phyloP scores from a whole-genome alignment of 2,888 invertebrate species.

The Euclidia mi region DNA sequence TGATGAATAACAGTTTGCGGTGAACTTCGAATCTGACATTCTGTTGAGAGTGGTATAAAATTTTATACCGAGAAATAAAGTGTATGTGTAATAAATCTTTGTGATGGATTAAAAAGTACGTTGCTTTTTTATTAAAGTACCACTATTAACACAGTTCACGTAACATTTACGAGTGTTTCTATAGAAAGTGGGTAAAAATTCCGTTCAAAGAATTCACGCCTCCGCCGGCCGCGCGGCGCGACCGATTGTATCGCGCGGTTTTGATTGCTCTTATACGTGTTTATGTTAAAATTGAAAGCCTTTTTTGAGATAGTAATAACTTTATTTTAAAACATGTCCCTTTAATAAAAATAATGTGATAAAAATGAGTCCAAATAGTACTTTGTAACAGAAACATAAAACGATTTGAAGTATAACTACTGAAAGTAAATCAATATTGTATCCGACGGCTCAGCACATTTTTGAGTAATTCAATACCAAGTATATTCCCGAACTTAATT shows the following conservation, averaged over 20 bases:
- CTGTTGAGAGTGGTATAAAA: constrained; percentile 4
- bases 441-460: no score
- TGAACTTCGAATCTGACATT: constrained; percentile 15
- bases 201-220: constrained; percentile 50
- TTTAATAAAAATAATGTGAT: no score
- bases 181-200: constrained; percentile 58
- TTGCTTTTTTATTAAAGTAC: constrained; percentile 29
- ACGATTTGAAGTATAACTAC: no score
- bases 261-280: constrained; percentile 48
- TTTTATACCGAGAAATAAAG: constrained; percentile 8
- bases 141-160: constrained; percentile 47
- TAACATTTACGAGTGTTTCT: constrained; percentile 49
- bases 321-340: neutral
- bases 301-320: constrained; percentile 7
- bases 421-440: no score
- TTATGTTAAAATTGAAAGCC: constrained; percentile 48
- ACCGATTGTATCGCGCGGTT: constrained; percentile 46
- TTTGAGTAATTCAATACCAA: no score
- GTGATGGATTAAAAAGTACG: constrained; percentile 32
- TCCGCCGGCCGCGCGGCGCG: constrained; percentile 38
- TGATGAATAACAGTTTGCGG: constrained; percentile 36
- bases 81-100: constrained; percentile 32
- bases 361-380: no score
- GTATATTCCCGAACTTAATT: no score
- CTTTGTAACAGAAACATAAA: no score